phyloP scores from a whole-genome alignment of 2,113 vertebrate species.

The Emydocephalus ijimae region DNA sequence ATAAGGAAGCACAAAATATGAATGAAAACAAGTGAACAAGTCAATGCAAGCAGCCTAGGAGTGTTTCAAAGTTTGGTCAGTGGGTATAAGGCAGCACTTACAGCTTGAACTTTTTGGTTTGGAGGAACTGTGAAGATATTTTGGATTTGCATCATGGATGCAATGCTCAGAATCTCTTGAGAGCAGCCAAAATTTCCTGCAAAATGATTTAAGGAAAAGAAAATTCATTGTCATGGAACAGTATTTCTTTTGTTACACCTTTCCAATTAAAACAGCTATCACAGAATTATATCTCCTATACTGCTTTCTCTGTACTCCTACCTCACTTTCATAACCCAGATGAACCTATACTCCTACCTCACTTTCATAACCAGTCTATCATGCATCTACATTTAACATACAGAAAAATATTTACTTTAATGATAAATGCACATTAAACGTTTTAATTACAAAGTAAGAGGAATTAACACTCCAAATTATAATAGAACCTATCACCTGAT shows the following conservation, averaged over 20 bases:
- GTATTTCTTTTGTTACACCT: not conserved
- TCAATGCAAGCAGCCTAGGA: not conserved
- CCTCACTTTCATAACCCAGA: not conserved
- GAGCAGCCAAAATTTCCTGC: constrained; percentile 94
- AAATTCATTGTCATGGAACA: not conserved
- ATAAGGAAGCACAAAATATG: not conserved
- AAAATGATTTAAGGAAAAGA: constrained; percentile 20
- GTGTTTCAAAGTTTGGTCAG: constrained; percentile 7
- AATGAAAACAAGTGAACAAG: not conserved
- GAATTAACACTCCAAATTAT: not conserved
- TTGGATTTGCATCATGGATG: constrained; percentile 99
- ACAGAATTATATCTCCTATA: no score
- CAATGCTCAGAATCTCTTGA: constrained; percentile 94
- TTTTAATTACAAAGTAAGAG: not conserved
- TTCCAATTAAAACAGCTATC: not conserved
- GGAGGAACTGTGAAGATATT: constrained; percentile 88
- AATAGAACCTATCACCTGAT: constrained; percentile 70
- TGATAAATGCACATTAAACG: not conserved
- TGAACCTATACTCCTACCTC: no score
- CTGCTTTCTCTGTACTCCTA: no score
- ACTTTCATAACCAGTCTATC: not conserved
- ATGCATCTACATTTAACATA: not conserved
- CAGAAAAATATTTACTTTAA: not conserved
- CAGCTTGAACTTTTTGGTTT: constrained; percentile 89
- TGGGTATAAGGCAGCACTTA: constrained; percentile 64